Base-by-base conservation (phyloP, 2,797 vertebrate genomes). In the Cynopterus sphinx region DNA sequence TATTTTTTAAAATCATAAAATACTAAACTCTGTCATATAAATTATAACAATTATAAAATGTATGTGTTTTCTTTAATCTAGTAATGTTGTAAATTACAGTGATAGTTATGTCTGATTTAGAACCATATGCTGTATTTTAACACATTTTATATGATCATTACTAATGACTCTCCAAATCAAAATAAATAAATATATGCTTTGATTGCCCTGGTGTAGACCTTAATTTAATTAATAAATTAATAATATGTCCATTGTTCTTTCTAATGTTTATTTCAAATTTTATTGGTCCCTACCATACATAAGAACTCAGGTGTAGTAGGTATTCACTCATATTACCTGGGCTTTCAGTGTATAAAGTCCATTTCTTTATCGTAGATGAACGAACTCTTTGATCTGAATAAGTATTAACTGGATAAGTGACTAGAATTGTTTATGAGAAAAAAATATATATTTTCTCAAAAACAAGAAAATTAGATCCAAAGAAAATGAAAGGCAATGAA, bases 151-250 rank as follows among this genome's bases (percentile, higher is more conserved):
- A 5, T 85, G 33, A 68, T 77, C 4, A 51, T 79, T 7, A 70
- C 57, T 90, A 90, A 22, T 83, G 11, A 46, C 6, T 59, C 6
- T 74, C 39, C 13, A 87, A 90, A 65, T 6, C 28, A 55, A 55
- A 67, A 4, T 86, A 85, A 82, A 67, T 83, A 89, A 68, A 63
- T 36, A 65, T 87, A n/a, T 57, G 3, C 26, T 81, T 57, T 74
- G 10, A 61, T 88, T 46, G 81, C 3, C 3, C 75, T 22, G 5
- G 13, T 49, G 55, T 71, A 75, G 53, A 33, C n/a, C 46, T 90
- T 24, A 90, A 75, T 92, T 92, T 95, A 78, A 71, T 63, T 90
- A 73, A 65, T 71, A 61, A 71, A 19, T 49, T 49, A 49, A 49
- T 16, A 49, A 49, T 51, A 28, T 75, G 1, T 16, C 41, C 19